A percentile compares a stretch with the other conserved stretches of the same genome.
These are phyloP conservation scores for Leptinotarsa haldemani DNA, from an alignment of 2,888 invertebrate genomes.

Conservation along the genomic window DNA sequence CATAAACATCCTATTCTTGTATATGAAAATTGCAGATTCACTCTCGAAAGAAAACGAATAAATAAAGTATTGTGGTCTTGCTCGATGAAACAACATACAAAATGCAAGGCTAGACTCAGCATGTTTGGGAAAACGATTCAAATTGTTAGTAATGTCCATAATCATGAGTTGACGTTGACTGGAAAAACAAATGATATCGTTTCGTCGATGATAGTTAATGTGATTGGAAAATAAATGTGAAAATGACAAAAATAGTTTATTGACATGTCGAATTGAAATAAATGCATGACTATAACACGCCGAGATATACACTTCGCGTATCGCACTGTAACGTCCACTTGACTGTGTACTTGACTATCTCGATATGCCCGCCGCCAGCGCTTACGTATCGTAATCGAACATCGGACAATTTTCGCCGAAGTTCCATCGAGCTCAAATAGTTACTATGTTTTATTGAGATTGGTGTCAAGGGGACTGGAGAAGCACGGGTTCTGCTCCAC, in stretches of 20 bases:
- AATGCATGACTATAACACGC: no score
- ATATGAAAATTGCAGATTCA: constrained; percentile 33
- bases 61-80: constrained; percentile 46
- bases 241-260: background rate
- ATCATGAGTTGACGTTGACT: constrained; percentile 17
- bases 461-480: no score
- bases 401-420: no score
- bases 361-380: no score
- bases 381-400: no score
- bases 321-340: no score
- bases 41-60: constrained; percentile 26
- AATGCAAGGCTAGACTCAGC: constrained; percentile 47
- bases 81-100: constrained; percentile 40
- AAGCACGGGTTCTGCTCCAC: no score
- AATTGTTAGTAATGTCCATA: constrained; percentile 42
- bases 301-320: no score
- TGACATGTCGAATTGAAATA: background rate
- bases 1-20: constrained; percentile 40
- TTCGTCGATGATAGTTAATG: constrained; percentile 21
- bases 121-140: constrained; percentile 42
- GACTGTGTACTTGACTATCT: no score
- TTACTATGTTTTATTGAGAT: no score
- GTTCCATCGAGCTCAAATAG: no score
- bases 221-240: constrained; percentile 8
- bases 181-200: background rate